Evolutionary conservation across 1,140 invertebrate genomes (phyloP), one percentile per base, ranked within the genome.

Genomic region (Paralvinella palmiformis): DNA sequence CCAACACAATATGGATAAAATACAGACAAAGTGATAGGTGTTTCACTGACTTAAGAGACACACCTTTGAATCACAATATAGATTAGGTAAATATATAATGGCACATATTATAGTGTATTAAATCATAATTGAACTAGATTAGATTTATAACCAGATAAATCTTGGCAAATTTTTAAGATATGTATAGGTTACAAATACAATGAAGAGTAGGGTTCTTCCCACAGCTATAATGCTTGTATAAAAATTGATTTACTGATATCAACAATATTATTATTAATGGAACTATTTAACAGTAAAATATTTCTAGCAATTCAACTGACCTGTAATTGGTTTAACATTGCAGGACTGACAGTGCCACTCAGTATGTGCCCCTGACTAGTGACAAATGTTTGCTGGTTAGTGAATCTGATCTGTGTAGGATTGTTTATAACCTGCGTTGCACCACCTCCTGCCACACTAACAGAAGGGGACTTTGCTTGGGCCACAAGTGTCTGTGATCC

Each of bases 301-400:
- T 15, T 6, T 15, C 20, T 22, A 4, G 3, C 22, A 17, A 56
- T 17, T 56, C 3, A 17, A 2, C 3, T 2, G 31, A 31, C 29
- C 55, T 57, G 55, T 27, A 57, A 57, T 20, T 57, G 55, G 33
- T 57, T 57, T 4, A 52, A 15, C 55, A 57, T 57, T 27, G 27
- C 33, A 20, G 22, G 55, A n/a, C 35, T 57, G 55, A n/a, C n/a
- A n/a, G n/a, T n/a, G n/a, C 55, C 55, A 33, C 55, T 36, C 27
- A 57, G n/a, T 3, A 57, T 27, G 20, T 57, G 55, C 27, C 27
- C 55, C 10, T 7, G 29, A 32, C 35, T 57, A 15, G 55, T 33
- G 24, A 57, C 55, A 13, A 57, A 33, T 27, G 55, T 57, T 41
- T 41, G 37, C 10, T 57, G 55, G 27, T 36, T 36, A 20, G 24